Base-by-base conservation (phyloP, 2,113 vertebrate genomes). In the Lepus americanus region DNA sequence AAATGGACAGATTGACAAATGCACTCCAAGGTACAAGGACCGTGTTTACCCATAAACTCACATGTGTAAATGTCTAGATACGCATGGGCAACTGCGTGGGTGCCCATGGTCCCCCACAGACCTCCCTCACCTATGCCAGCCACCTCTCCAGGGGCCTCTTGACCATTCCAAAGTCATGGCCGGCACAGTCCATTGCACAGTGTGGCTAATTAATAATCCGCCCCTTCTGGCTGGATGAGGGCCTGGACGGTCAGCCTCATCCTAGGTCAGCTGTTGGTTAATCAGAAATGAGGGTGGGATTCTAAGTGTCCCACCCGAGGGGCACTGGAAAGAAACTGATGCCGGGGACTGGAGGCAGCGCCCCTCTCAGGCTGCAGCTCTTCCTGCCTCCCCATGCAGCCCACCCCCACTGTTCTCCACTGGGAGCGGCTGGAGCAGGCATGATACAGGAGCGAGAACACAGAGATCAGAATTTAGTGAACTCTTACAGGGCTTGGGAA, bases 201-300 rank as follows among this genome's bases (percentile, higher is more conserved):
- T 74, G 39, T 59, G 70, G 44, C 80, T 79, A 82, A 86, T 95
- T 78, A 79, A 63, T 80, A 94, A 59, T 51, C 76, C 61, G 77
- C 5, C 67, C 20, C 67, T 51, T 79, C 73, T 27, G 67, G 36
- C 87, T 95, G 69, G 39, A 73, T 0, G 27, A 87, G 44, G 81
- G 85, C n/a, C 12, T 64, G 33, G 44, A 74, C 51, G 59, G 49
- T 51, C 55, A 80, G 85, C 36, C n/a, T 23, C 9, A 51, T 31
- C 33, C 51, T 61, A 87, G 63, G 64, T 90, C 86, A 72, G 92
- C 91, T 55, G 12, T 72, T 95, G 51, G 59, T 90, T 95, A 89
- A 90, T 95, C 81, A 89, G 94, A 94, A 44, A 86, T 27, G n/a
- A 90, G n/a, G 29, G 67, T 87, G 27, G 94, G 88, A 73, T 96